Evolutionary conservation across 2,113 vertebrate species (phyloP).

Genomic region (Thalassarche chlororhynchos): DNA sequence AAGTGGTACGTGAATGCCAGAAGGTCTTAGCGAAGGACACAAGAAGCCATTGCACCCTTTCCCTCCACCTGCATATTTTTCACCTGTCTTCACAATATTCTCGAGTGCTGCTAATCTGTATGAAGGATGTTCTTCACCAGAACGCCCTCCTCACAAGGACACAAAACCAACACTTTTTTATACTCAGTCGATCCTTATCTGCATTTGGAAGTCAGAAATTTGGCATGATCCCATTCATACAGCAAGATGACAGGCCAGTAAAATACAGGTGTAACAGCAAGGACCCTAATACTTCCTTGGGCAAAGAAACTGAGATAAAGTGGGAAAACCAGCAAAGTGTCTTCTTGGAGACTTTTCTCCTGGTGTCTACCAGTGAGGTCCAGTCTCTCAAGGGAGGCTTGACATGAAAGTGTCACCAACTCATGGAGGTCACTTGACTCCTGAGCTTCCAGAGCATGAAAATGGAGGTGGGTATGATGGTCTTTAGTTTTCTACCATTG

Average conservation of each 20-base stretch:
- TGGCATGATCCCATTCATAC: not conserved
- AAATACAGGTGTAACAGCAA: not conserved
- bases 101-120: not conserved
- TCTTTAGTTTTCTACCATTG: not conserved
- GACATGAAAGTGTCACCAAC: not conserved
- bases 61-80: not conserved
- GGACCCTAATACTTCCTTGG: not conserved
- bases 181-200: not conserved
- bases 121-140: not conserved
- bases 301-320: not conserved
- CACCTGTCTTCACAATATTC: not conserved
- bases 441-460: not conserved
- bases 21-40: not conserved
- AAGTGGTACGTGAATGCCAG: not conserved
- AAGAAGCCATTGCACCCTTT: not conserved
- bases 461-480: not conserved
- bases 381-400: not conserved
- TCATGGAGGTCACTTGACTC: not conserved
- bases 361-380: not conserved
- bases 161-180: not conserved
- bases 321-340: not conserved
- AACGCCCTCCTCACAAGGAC: not conserved
- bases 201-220: not conserved
- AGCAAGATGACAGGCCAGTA: not conserved
- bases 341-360: not conserved